phyloP scores from a whole-genome alignment of 2,113 vertebrate genomes.

The Amphiprion ocellaris region DNA sequence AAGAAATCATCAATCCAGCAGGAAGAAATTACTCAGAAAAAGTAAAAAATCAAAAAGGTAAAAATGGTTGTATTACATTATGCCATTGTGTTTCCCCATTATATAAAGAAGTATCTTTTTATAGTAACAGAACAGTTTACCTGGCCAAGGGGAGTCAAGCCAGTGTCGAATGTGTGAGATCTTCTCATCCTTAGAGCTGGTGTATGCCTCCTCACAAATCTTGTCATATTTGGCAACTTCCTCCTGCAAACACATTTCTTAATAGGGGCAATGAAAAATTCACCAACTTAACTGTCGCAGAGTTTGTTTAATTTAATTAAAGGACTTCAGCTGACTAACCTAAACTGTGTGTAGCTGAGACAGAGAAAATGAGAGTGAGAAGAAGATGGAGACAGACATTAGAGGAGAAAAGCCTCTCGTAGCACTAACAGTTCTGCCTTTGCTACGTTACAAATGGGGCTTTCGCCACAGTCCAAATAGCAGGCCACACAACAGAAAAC shows the following conservation, averaged over 20 bases:
- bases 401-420: conserved; percentile 9
- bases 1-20: not conserved
- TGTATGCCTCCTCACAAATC: conserved; percentile 94
- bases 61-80: not conserved
- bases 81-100: not conserved
- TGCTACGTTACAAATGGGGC: conserved; percentile 25
- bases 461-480: conserved; percentile 46
- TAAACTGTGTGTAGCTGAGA: conserved; percentile 7
- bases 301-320: not conserved
- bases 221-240: conserved; percentile 94
- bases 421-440: conserved; percentile 30
- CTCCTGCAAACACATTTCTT: conserved; percentile 82
- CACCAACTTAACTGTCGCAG: not conserved
- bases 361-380: not conserved
- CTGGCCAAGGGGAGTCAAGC: conserved; percentile 94
- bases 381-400: not conserved
- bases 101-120: not conserved
- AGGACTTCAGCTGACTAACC: conserved; percentile 12
- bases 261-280: not conserved
- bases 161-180: conserved; percentile 93
- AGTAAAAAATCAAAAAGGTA: not conserved
- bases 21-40: conserved; percentile 6
- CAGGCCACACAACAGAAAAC: conserved; percentile 57
- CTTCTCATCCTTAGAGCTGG: conserved; percentile 92
- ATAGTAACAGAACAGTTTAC: conserved; percentile 65